A percentile compares a stretch with the other conserved stretches of the same genome.
phyloP scores from a whole-genome alignment of 2,113 vertebrate species.

The Astatoreochromis straeleni region DNA sequence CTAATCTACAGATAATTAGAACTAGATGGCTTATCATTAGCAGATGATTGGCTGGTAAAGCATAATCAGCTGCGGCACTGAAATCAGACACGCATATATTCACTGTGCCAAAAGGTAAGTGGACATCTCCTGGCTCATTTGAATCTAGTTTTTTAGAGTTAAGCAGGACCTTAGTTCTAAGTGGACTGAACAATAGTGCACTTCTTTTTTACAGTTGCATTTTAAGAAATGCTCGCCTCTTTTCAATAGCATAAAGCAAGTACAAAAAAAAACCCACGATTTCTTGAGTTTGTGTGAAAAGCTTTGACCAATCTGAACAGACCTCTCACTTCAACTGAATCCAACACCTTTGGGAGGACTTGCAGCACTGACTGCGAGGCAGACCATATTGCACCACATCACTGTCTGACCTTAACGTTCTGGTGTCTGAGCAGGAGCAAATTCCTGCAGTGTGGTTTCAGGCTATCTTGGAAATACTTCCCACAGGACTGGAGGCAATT shows the following conservation, averaged over 20 bases:
- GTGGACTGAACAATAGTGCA: not conserved
- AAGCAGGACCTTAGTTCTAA: not conserved
- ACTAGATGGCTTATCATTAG: not conserved
- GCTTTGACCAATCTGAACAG: not conserved
- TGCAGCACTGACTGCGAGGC: not conserved
- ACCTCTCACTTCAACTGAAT: not conserved
- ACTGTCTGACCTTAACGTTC: not conserved
- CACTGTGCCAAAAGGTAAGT: not conserved
- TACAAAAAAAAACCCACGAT: not conserved
- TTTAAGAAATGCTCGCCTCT: not conserved
- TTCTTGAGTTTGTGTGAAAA: not conserved
- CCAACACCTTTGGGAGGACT: not conserved
- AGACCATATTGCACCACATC: not conserved
- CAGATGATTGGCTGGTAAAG: not conserved
- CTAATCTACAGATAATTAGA: conserved; percentile 5
- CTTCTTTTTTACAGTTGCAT: not conserved
- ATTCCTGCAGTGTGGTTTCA: not conserved
- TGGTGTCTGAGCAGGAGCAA: not conserved
- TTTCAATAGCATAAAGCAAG: not conserved
- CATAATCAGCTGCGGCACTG: not conserved
- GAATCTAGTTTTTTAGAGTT: not conserved
- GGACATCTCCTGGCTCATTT: not conserved
- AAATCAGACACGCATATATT: not conserved
- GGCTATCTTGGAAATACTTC: not conserved
- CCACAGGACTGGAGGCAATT: not conserved